Conservation (phyloP, 2,113 vertebrate species). For the Xyrauchen texanus region DNA sequence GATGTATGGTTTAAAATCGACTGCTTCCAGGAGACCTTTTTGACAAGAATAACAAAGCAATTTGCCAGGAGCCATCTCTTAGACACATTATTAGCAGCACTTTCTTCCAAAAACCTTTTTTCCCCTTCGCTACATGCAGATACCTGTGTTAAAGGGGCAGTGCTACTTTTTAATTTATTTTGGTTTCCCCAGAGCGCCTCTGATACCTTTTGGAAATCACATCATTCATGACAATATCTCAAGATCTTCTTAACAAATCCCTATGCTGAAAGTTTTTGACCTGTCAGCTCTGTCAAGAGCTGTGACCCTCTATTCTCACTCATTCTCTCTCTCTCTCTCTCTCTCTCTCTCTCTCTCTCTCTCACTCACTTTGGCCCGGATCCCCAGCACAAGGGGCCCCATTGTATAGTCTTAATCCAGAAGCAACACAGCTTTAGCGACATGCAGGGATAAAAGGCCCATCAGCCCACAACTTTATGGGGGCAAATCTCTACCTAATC, state of each 20-base stretch:
- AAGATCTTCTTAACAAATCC: conserved; percentile 70
- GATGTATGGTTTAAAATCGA: conserved; percentile 96
- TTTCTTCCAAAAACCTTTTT: conserved; percentile 82
- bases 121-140: conserved; percentile 62
- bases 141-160: conserved; percentile 75
- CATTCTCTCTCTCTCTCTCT: not conserved
- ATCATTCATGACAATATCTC: conserved; percentile 74
- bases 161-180: conserved; percentile 62
- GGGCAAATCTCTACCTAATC: conserved; percentile 98
- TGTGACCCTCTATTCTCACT: conserved; percentile 58
- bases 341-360: conserved; percentile 8
- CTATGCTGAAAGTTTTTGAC: conserved; percentile 74
- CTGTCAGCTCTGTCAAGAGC: conserved; percentile 71
- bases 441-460: conserved; percentile 98
- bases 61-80: conserved; percentile 94
- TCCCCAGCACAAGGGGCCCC: conserved; percentile 91
- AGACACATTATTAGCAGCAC: conserved; percentile 90
- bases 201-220: conserved; percentile 68
- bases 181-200: conserved; percentile 57
- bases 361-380: conserved; percentile 72
- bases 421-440: conserved; percentile 98
- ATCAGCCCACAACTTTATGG: conserved; percentile 98
- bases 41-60: conserved; percentile 99
- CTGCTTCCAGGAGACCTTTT: conserved; percentile 91
- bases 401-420: conserved; percentile 94